Conservation (phyloP, 2,888 invertebrate species). For the Zygogramma bicolorata region DNA sequence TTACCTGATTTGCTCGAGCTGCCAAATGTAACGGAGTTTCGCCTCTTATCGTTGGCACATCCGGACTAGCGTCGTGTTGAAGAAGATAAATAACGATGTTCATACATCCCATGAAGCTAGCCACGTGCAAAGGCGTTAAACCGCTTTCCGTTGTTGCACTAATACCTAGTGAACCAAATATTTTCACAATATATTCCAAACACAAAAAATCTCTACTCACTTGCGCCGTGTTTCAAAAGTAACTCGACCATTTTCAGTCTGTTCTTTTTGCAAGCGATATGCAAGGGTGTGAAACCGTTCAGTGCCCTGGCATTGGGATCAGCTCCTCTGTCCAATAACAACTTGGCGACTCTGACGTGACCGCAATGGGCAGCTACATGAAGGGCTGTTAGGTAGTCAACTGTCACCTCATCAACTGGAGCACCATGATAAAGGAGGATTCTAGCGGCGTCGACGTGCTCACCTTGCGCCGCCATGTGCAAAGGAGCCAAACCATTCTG, state of each 20-base stretch:
- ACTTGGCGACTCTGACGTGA: conserved; percentile 92
- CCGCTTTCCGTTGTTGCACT: conserved; percentile 83
- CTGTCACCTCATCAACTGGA: conserved; percentile 98
- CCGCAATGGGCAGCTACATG: conserved; percentile 97
- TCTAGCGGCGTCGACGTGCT: conserved; percentile 96
- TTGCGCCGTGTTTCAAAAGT: conserved; percentile 93
- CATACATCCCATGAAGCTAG: conserved; percentile 99
- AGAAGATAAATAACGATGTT: conserved; percentile 97
- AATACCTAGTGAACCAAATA: conserved; percentile 66
- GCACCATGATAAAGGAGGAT: conserved; percentile 93
- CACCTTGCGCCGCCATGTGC: conserved; percentile 99
- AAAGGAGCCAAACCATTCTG: conserved; percentile 94
- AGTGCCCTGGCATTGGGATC: conserved; percentile 96
- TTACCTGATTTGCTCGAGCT: conserved; percentile 91
- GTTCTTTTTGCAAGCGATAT: conserved; percentile 99
- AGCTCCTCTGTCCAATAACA: conserved; percentile 93
- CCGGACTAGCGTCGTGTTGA: conserved; percentile 93
- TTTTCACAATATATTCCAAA: not conserved
- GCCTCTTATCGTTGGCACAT: conserved; percentile 94
- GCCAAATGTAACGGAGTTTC: conserved; percentile 98
- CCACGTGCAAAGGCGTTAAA: conserved; percentile 96
- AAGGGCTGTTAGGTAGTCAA: conserved; percentile 96
- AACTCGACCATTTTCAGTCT: conserved; percentile 96
- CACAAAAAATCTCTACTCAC: conserved; percentile 65
- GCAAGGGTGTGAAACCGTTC: conserved; percentile 97